Evolutionary conservation across 2,797 vertebrate species (phyloP), one percentile per base, ranked within the genome.

Genomic region (Dendrocincla tyrannina): DNA sequence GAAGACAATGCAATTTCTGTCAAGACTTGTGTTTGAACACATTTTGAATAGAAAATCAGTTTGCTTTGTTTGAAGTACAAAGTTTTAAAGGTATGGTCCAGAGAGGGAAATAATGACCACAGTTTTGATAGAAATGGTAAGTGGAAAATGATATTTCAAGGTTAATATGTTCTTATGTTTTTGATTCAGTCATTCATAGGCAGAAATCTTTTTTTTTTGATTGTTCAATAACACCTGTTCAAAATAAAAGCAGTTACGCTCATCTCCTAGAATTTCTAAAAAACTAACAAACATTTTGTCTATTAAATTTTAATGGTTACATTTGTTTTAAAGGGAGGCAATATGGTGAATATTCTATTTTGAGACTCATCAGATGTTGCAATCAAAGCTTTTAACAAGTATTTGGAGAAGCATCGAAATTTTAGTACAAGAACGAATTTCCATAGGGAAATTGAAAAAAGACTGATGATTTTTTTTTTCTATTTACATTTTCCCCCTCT

Each of bases 301-400:
- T 64, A 23, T 37, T 17, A 67, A 32, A 75, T 75, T 44, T 68
- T 84, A 64, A 39, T 27, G 56, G 7, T 46, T 68, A 13, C 2
- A 2, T 55, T 78, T 83, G 9, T 74, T 96, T 91, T 81, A 72
- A 80, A 84, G 37, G 25, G 22, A 13, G 77, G 56, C 7, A 59
- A 10, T 47, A 81, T 49, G 33, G 60, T 24, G 11, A 88, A 75
- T 18, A 67, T 18, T 83, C 23, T 77, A 11, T 62, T 75, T 74
- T 24, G 59, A 17, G 41, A 88, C 33, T 74, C 23, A 64, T 62
- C 82, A 85, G 35, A 55, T 80, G 37, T 28, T 77, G 9, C 32
- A 76, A 33, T 89, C n/a, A 80, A 63, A 85, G n/a, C 59, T 56
- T 80, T 89, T 91, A 91, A 52, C 49, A 90, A 64, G 41, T 89